Percentiles rank a stretch among this genome's conserved stretches.
Evolutionary conservation across 2,113 vertebrate species (phyloP).

Genomic region (Shinisaurus crocodilurus): DNA sequence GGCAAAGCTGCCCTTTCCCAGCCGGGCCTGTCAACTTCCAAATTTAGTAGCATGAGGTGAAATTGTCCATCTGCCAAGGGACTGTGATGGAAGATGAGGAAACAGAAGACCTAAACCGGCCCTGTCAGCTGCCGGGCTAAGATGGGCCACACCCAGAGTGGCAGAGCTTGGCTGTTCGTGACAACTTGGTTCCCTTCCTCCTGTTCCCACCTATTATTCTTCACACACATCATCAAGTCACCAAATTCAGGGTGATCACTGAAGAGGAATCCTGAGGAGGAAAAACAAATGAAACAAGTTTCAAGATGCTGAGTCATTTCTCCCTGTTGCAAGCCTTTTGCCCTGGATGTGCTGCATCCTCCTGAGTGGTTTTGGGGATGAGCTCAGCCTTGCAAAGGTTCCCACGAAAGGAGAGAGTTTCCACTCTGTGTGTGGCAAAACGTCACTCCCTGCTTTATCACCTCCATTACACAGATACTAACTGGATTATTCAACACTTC

Average conservation of each 20-base stretch:
- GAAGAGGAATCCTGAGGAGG: not conserved
- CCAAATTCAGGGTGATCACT: constrained; percentile 12
- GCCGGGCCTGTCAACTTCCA: constrained; percentile 5
- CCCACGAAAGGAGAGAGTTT: not conserved
- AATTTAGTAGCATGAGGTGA: not conserved
- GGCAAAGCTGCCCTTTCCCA: not conserved
- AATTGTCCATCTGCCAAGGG: not conserved
- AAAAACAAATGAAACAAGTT: too few relatives aligned
- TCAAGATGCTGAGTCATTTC: constrained; percentile 16
- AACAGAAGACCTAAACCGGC: constrained; percentile 8
- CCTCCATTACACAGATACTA: too few relatives aligned
- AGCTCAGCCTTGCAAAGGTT: not conserved
- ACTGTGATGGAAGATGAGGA: not conserved
- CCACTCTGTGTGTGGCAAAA: not conserved
- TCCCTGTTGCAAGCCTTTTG: accelerated
- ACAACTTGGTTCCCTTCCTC: accelerated
- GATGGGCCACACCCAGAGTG: constrained; percentile 44
- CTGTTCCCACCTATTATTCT: not conserved
- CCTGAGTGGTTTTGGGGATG: not conserved
- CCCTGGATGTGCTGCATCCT: not conserved
- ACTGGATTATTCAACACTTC: too few relatives aligned
- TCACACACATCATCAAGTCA: not conserved
- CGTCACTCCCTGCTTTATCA: too few relatives aligned
- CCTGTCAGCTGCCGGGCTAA: not conserved
- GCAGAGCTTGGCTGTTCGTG: not conserved